Evolutionary conservation across 2,113 vertebrate genomes (phyloP), one percentile per base, ranked within the genome.

Genomic region (Coreoperca whiteheadi): DNA sequence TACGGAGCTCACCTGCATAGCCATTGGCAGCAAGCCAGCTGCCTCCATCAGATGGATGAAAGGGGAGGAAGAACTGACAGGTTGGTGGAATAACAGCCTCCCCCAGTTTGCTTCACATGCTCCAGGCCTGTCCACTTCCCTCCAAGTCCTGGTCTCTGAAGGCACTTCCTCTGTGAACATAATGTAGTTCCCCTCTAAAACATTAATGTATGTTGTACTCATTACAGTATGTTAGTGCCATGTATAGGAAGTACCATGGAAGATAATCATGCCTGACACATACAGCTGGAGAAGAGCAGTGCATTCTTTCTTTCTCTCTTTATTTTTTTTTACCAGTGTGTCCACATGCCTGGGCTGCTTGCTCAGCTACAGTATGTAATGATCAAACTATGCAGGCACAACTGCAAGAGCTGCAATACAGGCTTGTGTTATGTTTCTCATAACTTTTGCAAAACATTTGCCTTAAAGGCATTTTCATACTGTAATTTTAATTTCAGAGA

Each of bases 11-110:
- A 99, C 97, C 95, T 99, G 98, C 93, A 98, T 96, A 0, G 96
- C 97, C 89, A 97, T 97, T 92, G 98, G 98, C 95, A 97, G 98
- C 95, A 97, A 98, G 91, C 98, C 98, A 53, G 97, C 97, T 74
- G 97, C 97, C 37, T 96, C 95, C 82, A 97, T 99, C 95, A 94
- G 96, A 90, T 99, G 98, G 98, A 97, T 98, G 96, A 99, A 99
- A 94, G 98, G 97, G 54, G 97, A 97, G 94, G 96, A 97, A 86
- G 97, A 98, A 91, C 95, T 99, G 21, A 95, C 95, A 53, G 98
- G 98, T 99, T 86, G 77, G 91, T 92, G 46, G 82, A 91, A 89
- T 82, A 92, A 88, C 91, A 92, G 87, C 88, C 89, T 87, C 69
- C 39, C 77, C 61, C 56, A 56, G 76, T 92, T 92, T 90, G 79